Evolutionary conservation across 2,113 vertebrate genomes (phyloP), one percentile per base, ranked within the genome.

Genomic region (Butorides virescens): DNA sequence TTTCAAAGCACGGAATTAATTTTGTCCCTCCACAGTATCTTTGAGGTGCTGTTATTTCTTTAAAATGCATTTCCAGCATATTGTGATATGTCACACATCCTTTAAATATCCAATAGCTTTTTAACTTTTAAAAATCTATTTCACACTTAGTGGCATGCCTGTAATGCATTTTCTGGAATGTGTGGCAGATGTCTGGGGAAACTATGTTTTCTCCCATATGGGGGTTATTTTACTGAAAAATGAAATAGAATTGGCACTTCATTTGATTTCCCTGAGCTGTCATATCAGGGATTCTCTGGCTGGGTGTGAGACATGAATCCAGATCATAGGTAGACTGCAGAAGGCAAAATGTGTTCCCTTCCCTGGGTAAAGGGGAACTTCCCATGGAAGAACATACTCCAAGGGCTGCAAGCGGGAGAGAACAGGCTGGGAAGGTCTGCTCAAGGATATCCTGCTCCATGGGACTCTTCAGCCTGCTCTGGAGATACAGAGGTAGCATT

Each of bases 131-230:
- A 88, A 94, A 93, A 85, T 92, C 84, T 86, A 88, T 91, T 96
- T 96, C 91, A 88, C 96, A 95, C 88, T 97, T 96, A 93, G 91
- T 89, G 81, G 86, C 90, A 88, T 90, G 92, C 86, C 90, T 95
- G 91, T 91, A 91, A 93, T 90, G 68, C 67, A 29, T 92, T 94
- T 97, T 97, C 92, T 92, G 95, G 91, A 95, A 96, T 50, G 75
- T 92, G 94, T 93, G 91, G 81, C 97, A 97, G 96, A 92, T 97
- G 97, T 85, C 94, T 82, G 94, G 81, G 87, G 95, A 98, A 97
- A 95, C 92, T 92, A 97, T 97, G 78, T 95, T 95, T 96, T 95
- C 67, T 95, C 56, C 94, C 95, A 95, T 94, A 95, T 91, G 93
- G 91, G 92, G 87, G 87, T 95, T 94, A 96, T 96, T 97, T 94